These are phyloP conservation scores for Blennius ocellaris DNA, from an alignment of 2,113 vertebrate genomes.

Conservation along the genomic window DNA sequence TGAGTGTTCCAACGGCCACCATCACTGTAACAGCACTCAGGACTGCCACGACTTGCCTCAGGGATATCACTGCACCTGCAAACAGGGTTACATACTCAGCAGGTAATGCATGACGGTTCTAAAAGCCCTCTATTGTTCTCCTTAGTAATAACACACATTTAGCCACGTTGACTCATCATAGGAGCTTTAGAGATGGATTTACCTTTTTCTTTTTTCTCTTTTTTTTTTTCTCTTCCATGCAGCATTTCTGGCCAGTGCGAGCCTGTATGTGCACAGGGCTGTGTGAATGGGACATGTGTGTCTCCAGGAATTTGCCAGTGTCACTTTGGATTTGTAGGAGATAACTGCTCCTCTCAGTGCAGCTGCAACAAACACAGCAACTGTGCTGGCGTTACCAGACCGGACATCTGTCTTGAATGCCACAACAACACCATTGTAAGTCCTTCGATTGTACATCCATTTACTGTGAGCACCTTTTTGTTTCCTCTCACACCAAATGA, in stretches of 20 bases:
- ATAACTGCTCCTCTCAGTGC: conserved; percentile 92
- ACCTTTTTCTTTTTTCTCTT: no score
- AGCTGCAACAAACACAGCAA: conserved; percentile 94
- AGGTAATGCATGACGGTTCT: conserved; percentile 75
- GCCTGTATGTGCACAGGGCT: conserved; percentile 91
- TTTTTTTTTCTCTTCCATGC: not conserved
- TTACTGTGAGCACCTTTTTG: not conserved
- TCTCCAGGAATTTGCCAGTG: conserved; percentile 91
- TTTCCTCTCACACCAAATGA: not conserved
- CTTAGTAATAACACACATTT: not conserved
- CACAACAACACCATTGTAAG: conserved; percentile 90
- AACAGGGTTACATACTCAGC: conserved; percentile 90
- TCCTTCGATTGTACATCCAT: not conserved
- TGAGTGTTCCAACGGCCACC: conserved; percentile 91
- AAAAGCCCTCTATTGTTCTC: not conserved
- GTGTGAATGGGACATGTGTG: conserved; percentile 90
- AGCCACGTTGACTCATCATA: not conserved
- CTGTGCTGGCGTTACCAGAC: conserved; percentile 86
- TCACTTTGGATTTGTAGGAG: conserved; percentile 92
- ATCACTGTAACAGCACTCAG: conserved; percentile 92
- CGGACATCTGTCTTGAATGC: conserved; percentile 88
- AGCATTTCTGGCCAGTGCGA: conserved; percentile 89
- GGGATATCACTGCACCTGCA: conserved; percentile 91
- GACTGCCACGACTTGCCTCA: conserved; percentile 88
- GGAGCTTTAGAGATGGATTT: no score